Conservation (phyloP, 2,888 invertebrate species). For the Chloromyia formosa region DNA sequence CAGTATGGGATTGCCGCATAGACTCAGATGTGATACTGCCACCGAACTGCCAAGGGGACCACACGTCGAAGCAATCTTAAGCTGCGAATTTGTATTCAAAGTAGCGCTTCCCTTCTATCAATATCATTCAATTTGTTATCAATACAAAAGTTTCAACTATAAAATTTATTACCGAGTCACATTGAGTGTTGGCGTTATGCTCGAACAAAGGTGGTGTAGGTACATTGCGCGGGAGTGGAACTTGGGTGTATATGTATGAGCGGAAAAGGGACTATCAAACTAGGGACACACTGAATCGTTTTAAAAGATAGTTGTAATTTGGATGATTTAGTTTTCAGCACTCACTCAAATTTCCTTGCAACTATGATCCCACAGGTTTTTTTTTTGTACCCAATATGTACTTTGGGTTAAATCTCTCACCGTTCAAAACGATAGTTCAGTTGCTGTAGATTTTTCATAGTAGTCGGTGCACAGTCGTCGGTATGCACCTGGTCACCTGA, state of each 20-base stretch:
- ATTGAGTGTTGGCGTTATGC: background rate
- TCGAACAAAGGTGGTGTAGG: conserved; percentile 3
- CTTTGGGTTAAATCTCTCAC: too few relatives aligned
- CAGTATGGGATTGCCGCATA: background rate
- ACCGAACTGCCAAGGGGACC: conserved; percentile 10
- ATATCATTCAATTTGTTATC: conserved; percentile 56
- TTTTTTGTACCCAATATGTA: too few relatives aligned
- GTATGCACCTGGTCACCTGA: too few relatives aligned
- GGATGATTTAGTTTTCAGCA: too few relatives aligned
- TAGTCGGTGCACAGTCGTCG: too few relatives aligned
- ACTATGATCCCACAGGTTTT: too few relatives aligned
- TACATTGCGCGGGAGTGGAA: too few relatives aligned
- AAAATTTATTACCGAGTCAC: conserved; percentile 50
- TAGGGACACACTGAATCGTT: background rate
- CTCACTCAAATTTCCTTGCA: too few relatives aligned
- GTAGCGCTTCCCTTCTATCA: conserved; percentile 51
- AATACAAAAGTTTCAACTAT: conserved; percentile 52
- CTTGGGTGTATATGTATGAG: too few relatives aligned
- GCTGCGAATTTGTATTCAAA: conserved; percentile 53
- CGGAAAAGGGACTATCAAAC: background rate
- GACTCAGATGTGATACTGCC: background rate
- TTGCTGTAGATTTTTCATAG: too few relatives aligned
- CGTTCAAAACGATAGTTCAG: too few relatives aligned
- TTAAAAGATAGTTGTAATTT: too few relatives aligned
- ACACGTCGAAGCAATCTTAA: conserved; percentile 43